These are phyloP conservation scores for Poecilia wingei DNA, from an alignment of 2,797 vertebrate species.

Conservation along the genomic window DNA sequence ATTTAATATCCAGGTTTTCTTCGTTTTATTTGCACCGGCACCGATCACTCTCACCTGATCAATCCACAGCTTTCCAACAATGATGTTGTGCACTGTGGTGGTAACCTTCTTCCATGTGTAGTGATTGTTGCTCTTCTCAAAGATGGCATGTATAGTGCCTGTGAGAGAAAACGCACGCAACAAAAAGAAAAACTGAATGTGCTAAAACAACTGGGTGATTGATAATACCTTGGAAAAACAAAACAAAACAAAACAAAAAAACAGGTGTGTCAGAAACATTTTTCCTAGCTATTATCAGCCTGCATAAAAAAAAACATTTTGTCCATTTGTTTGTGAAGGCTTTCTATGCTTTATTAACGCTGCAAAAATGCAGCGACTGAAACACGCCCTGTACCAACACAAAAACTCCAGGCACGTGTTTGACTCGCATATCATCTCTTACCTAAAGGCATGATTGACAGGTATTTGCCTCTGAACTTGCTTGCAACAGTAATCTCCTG, in stretches of 20 bases:
- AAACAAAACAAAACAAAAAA: too few species aligned
- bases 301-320: neutral
- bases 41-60: conserved; percentile 87
- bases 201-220: fast-evolving
- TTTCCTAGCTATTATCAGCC: neutral
- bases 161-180: neutral
- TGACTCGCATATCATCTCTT: neutral
- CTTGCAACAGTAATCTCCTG: conserved; percentile 97
- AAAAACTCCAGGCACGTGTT: neutral
- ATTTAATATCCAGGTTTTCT: neutral
- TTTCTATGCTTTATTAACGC: neutral
- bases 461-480: conserved; percentile 97
- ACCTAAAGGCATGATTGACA: conserved; percentile 94
- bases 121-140: conserved; percentile 91
- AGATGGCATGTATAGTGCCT: conserved; percentile 96
- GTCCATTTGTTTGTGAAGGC: neutral
- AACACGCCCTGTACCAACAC: neutral
- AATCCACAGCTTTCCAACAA: conserved; percentile 97
- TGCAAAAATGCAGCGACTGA: neutral
- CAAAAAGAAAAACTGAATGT: neutral
- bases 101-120: conserved; percentile 98
- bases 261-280: conserved; percentile 8
- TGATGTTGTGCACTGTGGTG: conserved; percentile 98
- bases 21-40: neutral
- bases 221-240: neutral